Base-by-base conservation (phyloP, 2,888 invertebrate genomes). In the Monochamus alternatus region DNA sequence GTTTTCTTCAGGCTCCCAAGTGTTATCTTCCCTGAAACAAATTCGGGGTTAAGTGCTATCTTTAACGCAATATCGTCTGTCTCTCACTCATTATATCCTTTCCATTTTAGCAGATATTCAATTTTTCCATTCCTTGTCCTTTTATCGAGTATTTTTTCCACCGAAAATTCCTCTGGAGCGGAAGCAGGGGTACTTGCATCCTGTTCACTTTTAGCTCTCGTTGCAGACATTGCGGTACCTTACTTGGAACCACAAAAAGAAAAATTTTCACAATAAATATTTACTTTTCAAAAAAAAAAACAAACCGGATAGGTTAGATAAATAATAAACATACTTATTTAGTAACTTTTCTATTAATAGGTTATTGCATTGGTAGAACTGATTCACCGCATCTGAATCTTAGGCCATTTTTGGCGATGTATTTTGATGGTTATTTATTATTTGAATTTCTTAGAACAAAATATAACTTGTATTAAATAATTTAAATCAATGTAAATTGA, bases 1-100 rank as follows among this genome's bases (percentile, higher is more conserved):
- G 87, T 96, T 93, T 75, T 92, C 91, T 86, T 96, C 95, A 0
- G 96, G 96, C 87, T 96, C 96, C 96, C 96, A 96, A 0, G 96
- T 95, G 84, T 96, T 95, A 80, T 94, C 93, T 78, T 87, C 87
- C 68, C 89, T 89, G 78, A 65, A 82, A 79, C 75, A 69, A 30
- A 59, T 38, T 1, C 14, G 30, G 12, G 30, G 60, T 59, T 31
- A 31, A 22, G 31, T 31, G 59, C 10, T 5, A 59, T 5, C 44
- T 5, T 12, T 12, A 22, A 31, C 52, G 22, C n/a, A 7, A 66
- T 47, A 9, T 30, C 9, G 22, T 31, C 5, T 59, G 14, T 64
- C 71, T 66, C 90, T 89, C 89, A 93, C 92, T 93, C 89, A 32
- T 92, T 91, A 86, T 93, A 93, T 3, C 93, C 93, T 87, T 91